These are phyloP conservation scores for Thamnophis sirtalis DNA, from an alignment of 2,113 vertebrate species.

Conservation along the genomic window DNA sequence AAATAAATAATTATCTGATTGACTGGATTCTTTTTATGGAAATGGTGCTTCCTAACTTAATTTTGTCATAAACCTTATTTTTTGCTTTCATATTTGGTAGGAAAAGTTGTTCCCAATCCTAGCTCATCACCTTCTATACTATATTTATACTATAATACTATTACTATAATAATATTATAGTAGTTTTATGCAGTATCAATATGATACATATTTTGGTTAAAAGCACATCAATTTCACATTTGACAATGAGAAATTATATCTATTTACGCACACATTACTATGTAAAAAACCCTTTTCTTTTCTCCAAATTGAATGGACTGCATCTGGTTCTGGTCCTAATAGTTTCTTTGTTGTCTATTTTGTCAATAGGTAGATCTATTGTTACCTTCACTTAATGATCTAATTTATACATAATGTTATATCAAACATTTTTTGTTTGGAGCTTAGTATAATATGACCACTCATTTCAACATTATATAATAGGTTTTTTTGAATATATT, in stretches of 20 bases:
- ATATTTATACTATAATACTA: too few species aligned
- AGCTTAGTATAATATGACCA: not conserved
- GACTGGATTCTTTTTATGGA: not conserved
- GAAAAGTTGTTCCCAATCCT: not conserved
- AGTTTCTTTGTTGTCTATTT: not conserved
- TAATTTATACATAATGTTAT: not conserved
- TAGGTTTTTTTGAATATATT: too few species aligned
- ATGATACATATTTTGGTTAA: not conserved
- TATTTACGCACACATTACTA: too few species aligned
- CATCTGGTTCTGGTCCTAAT: not conserved
- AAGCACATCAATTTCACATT: not conserved
- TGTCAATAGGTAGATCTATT: not conserved
- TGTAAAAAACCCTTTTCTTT: too few species aligned
- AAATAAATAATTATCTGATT: not conserved
- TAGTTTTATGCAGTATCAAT: not conserved
- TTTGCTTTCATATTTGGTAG: not conserved
- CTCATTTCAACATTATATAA: not conserved
- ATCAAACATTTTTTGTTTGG: not conserved
- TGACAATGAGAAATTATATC: too few species aligned
- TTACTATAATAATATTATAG: too few species aligned
- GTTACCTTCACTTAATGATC: not conserved
- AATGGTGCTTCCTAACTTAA: conserved; percentile 4
- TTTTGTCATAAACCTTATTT: not conserved
- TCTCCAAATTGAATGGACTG: not conserved
- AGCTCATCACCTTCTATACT: not conserved